These are phyloP conservation scores for Bubo bubo DNA, from an alignment of 2,113 vertebrate species.

Conservation along the genomic window DNA sequence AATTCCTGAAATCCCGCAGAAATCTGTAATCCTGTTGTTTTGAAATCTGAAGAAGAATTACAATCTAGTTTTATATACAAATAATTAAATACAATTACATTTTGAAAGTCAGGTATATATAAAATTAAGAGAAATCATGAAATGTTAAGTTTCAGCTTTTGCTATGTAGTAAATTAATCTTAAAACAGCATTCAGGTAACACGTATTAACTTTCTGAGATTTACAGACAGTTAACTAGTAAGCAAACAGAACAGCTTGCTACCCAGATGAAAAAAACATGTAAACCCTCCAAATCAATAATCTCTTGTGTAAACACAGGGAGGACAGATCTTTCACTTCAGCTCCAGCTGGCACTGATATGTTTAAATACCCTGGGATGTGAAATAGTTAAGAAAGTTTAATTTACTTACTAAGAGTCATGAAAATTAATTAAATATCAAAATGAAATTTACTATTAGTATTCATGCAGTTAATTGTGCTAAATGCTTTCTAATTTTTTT, in stretches of 20 bases:
- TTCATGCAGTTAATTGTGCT: background rate
- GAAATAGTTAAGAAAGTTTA: background rate
- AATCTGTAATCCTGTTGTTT: slow-evolving; percentile 72
- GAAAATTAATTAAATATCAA: background rate
- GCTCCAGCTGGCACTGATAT: background rate
- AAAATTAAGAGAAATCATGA: background rate
- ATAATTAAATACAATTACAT: background rate
- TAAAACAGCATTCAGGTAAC: background rate
- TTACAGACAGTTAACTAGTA: background rate
- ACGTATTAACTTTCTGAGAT: background rate
- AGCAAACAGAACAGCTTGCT: background rate
- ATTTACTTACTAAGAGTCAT: background rate
- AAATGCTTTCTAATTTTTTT: background rate
- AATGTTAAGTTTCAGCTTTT: background rate
- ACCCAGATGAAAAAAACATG: background rate
- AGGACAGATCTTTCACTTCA: background rate
- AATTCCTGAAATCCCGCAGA: slow-evolving; percentile 89
- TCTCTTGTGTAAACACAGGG: background rate
- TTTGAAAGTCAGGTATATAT: background rate
- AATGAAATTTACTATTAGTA: background rate
- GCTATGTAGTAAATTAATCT: background rate
- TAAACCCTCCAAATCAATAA: background rate
- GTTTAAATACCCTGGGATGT: background rate
- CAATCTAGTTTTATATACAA: background rate
- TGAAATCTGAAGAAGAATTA: background rate